Evolutionary conservation across 1,140 invertebrate species (phyloP).

Genomic region (Plodia interpunctella): DNA sequence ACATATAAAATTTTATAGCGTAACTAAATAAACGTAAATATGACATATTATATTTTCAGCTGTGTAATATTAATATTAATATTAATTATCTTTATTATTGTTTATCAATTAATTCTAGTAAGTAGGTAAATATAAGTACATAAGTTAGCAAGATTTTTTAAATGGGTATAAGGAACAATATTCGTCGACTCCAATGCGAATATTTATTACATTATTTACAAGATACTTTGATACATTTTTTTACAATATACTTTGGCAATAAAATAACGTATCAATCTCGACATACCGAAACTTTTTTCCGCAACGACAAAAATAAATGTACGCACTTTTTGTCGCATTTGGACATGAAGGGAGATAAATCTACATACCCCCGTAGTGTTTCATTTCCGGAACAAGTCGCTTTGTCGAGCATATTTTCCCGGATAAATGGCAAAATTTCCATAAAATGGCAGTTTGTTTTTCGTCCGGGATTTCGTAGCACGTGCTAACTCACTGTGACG

Average conservation of each 20-base stretch:
- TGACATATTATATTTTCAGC: no score
- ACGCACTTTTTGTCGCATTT: constrained; percentile 12
- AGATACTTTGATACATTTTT: background rate
- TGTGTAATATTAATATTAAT: no score
- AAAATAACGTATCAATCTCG: background rate
- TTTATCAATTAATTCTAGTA: no score
- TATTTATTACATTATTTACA: no score
- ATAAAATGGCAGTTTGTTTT: constrained; percentile 69
- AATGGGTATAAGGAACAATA: no score
- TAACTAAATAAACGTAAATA: no score
- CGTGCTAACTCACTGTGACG: constrained; percentile 35
- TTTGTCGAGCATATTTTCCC: constrained; percentile 66
- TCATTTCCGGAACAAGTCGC: constrained; percentile 70
- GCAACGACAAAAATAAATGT: constrained; percentile 6
- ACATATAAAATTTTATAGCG: no score
- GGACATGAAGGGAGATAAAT: constrained; percentile 47
- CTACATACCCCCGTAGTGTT: constrained; percentile 47
- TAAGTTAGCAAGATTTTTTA: no score
- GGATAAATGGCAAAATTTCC: constrained; percentile 58
- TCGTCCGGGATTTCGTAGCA: constrained; percentile 41
- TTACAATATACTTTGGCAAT: background rate
- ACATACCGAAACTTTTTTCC: constrained; percentile 1
- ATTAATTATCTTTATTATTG: no score
- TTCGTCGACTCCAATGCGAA: no score
- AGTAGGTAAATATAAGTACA: no score